Evolutionary conservation across 2,113 vertebrate species (phyloP), one percentile per base, ranked within the genome.

Genomic region (Cololabis saira): DNA sequence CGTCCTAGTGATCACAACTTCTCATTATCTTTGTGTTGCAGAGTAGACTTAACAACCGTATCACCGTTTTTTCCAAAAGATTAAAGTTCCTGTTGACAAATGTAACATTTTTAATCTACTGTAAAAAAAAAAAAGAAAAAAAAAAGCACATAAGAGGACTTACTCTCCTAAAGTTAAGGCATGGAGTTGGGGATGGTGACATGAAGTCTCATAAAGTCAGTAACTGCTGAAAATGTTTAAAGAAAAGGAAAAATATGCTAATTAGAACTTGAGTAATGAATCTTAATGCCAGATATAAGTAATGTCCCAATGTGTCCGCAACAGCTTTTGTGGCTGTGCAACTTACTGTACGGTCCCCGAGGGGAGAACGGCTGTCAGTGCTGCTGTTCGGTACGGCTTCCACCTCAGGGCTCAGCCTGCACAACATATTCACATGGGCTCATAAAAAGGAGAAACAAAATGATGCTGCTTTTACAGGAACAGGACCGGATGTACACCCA

Each of bases 391-490:
- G 50, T 40, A 59, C 73, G 66, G 51, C 44, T 71, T 63, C 54
- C 61, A 74, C 59, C 73, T 64, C 65, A 12, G 61, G 73, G 75
- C 67, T 76, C 76, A 53, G 53, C 30, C 69, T 61, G 48, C 30
- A 33, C 59, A 33, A 67, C 60, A 53, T 61, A 69, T 82, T 76
- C 66, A 80, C 74, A 55, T 54, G 51, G 78, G 56, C 53, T 67
- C 65, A 50, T 66, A 61, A 61, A 72, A 78, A 73, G 76, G 45
- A 69, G 47, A 69, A 85, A 76, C 50, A 54, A 70, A 81, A 75
- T 60, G 50, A 67, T 54, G 60, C 49, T 61, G 18, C 67, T 70
- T 61, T 55, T 55, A 56, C 60, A 58, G 27, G 42, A 57, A 67
- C 21, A 49, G 10, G n/a, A 71, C 54, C 49, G 47, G 12, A 57